phyloP scores from a whole-genome alignment of 2,888 invertebrate species.

The Aleiodes testaceus region DNA sequence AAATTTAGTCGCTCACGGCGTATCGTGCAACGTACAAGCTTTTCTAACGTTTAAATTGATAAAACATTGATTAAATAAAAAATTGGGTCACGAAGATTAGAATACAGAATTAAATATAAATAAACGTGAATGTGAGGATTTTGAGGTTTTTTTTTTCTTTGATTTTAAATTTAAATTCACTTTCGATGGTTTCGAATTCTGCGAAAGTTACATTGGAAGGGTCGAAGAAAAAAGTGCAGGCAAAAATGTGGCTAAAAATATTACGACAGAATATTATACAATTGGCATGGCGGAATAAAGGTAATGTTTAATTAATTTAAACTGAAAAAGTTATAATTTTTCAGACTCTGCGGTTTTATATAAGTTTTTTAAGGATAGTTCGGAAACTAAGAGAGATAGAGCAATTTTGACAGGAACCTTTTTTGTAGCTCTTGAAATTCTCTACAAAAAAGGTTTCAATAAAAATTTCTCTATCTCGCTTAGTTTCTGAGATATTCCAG shows the following conservation, averaged over 20 bases:
- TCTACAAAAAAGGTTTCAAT: too few relatives aligned
- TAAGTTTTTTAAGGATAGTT: too few relatives aligned
- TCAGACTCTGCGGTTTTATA: too few relatives aligned
- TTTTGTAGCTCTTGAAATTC: too few relatives aligned
- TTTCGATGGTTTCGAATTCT: conserved; percentile 27
- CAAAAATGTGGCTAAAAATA: conserved; percentile 69
- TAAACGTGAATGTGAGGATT: neutral
- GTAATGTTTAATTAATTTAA: conserved; percentile 53
- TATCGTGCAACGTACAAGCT: too few relatives aligned
- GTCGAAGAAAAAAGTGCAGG: conserved; percentile 32
- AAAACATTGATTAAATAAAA: too few relatives aligned
- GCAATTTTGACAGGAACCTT: too few relatives aligned
- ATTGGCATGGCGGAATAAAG: conserved; percentile 66
- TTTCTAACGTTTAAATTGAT: too few relatives aligned
- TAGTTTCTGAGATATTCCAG: too few relatives aligned
- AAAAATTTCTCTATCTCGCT: too few relatives aligned
- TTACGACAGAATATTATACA: conserved; percentile 68
- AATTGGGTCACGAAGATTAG: neutral
- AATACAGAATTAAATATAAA: too few relatives aligned
- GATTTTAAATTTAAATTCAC: conserved; percentile 13
- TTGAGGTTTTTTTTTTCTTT: conserved; percentile 39
- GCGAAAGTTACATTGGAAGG: conserved; percentile 27
- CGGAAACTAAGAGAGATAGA: too few relatives aligned
- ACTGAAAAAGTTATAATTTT: neutral
- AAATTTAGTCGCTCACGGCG: neutral